Base-by-base conservation (phyloP, 2,113 vertebrate species). In the Cyprinodon brontotheroides region DNA sequence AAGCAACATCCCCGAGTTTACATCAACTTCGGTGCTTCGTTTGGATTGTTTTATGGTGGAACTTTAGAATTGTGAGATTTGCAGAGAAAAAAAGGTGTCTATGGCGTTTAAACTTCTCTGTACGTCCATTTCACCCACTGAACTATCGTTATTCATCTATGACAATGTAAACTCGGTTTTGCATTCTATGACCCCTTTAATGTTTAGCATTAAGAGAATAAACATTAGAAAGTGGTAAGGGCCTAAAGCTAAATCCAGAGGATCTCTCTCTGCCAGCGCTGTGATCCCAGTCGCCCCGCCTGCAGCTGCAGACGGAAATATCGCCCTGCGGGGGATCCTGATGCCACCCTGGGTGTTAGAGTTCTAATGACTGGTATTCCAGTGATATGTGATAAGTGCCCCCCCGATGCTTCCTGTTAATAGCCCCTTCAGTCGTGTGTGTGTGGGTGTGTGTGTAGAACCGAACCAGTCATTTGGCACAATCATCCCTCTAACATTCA, bases 341-440 rank as follows among this genome's bases (percentile, higher is more conserved):
- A 65, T 77, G 79, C 83, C 88, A 82, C 59, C 1, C 70, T 70
- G 61, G 70, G 68, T 15, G 61, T 61, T 65, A 67, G 76, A 72
- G 79, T 82, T 86, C 29, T 90, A 90, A 85, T 89, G 86, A 81
- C 82, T 82, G 86, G 80, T 88, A 86, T 89, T 89, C 82, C 83
- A 80, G 61, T 82, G 87, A 89, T 82, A 91, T 80, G 82, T 76
- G 87, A 88, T 88, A 76, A 87, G 80, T n/a, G 59, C 29, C 75
- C 36, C 81, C 81, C 66, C 53, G 77, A 75, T 75, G 71, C 72
- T 60, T 38, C 79, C 74, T 17, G 75, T 80, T 85, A 86, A 91
- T 88, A 89, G 83, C 77, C 20, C 20, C 47, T 75, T 85, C 75
- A 86, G 90, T 87, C 82, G 81, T 3, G 17, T 57, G 67, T n/a